Conservation (phyloP, 1,140 invertebrate genomes). For the Steinernema feltiae region DNA sequence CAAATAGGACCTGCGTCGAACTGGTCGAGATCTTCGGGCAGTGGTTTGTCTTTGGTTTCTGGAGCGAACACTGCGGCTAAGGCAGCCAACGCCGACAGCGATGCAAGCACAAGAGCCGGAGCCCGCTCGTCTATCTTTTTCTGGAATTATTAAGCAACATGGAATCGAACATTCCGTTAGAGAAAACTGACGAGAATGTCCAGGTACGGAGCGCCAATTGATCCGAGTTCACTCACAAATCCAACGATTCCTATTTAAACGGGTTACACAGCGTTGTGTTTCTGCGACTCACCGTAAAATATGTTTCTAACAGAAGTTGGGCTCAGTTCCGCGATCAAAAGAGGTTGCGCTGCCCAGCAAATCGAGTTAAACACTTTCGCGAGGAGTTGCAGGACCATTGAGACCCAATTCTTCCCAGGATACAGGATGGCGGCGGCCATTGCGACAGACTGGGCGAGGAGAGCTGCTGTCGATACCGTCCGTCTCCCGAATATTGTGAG, state of each 20-base stretch:
- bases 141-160: background rate
- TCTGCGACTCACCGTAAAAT: background rate
- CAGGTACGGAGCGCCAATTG: background rate
- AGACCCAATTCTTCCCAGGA: background rate
- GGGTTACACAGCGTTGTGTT: background rate
- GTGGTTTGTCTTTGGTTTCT: background rate
- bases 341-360: conserved; percentile 3
- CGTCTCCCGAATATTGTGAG: background rate
- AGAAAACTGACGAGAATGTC: background rate
- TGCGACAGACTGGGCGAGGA: background rate
- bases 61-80: background rate
- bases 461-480: background rate
- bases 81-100: background rate
- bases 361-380: background rate
- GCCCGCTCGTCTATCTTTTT: background rate
- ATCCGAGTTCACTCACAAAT: background rate
- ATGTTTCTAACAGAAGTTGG: background rate
- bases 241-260: background rate
- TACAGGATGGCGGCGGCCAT: background rate
- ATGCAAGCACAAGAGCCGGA: background rate
- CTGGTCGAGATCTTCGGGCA: background rate
- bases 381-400: background rate
- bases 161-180: background rate
- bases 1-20: background rate
- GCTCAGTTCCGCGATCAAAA: background rate